A percentile compares a stretch with the other conserved stretches of the same genome.
Evolutionary conservation across 2,888 invertebrate genomes (phyloP).

Genomic region (Ecliptopera silaceata): DNA sequence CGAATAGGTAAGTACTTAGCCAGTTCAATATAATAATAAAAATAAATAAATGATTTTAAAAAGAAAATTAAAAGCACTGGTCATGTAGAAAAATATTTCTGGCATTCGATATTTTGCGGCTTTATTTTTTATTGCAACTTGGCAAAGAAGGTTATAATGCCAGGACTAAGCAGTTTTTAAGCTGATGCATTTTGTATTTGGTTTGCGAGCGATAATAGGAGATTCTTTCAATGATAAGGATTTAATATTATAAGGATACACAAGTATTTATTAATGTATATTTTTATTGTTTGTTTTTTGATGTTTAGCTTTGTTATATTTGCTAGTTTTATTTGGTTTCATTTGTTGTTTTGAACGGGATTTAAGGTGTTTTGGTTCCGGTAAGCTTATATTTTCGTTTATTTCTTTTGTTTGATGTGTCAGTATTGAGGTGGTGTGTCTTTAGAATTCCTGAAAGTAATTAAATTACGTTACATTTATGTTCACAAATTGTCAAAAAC

Average conservation of each 20-base stretch:
- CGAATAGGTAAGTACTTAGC: slow-evolving; percentile 68
- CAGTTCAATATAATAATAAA: slow-evolving; percentile 23
- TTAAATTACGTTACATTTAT: no score
- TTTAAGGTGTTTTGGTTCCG: slow-evolving; percentile 46
- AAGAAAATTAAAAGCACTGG: slow-evolving; percentile 40
- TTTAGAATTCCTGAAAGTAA: no score
- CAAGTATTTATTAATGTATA: slow-evolving; percentile 54
- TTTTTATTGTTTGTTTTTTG: slow-evolving; percentile 41
- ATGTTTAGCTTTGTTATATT: slow-evolving; percentile 60
- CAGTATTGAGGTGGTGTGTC: slow-evolving; percentile 40
- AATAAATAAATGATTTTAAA: slow-evolving; percentile 29
- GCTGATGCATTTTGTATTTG: slow-evolving; percentile 73
- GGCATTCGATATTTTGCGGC: slow-evolving; percentile 75
- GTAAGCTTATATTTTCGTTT: slow-evolving; percentile 42
- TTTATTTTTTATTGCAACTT: slow-evolving; percentile 67
- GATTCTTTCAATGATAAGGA: slow-evolving; percentile 26
- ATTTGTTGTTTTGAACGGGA: slow-evolving; percentile 42
- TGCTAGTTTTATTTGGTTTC: slow-evolving; percentile 53
- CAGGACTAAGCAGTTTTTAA: slow-evolving; percentile 39
- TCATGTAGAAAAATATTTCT: slow-evolving; percentile 47
- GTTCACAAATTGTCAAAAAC: no score
- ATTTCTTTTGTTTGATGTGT: slow-evolving; percentile 32
- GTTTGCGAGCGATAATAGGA: slow-evolving; percentile 65
- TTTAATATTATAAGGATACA: slow-evolving; percentile 65
- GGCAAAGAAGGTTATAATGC: slow-evolving; percentile 35